These are phyloP conservation scores for Scolopax rusticola DNA, from an alignment of 2,797 vertebrate genomes.

Conservation along the genomic window DNA sequence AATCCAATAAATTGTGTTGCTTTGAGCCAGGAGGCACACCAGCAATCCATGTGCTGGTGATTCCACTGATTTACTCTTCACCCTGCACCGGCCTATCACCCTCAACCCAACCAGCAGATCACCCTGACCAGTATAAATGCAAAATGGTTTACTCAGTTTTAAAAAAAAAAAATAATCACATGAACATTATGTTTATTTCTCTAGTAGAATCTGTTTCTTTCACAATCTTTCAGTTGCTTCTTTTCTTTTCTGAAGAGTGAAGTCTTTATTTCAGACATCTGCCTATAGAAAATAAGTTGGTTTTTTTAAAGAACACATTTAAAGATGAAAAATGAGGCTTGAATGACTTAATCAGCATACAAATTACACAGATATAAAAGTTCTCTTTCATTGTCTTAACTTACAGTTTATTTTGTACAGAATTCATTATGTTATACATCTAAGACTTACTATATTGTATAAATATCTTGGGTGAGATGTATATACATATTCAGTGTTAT, in stretches of 20 bases:
- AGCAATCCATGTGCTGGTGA: background rate
- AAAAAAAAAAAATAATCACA: background rate
- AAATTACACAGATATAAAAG: slow-evolving; percentile 66
- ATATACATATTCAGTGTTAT: slow-evolving; percentile 72
- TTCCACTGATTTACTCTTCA: background rate
- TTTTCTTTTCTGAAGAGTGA: slow-evolving; percentile 61
- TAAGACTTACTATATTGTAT: slow-evolving; percentile 40
- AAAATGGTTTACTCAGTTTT: background rate
- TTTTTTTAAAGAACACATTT: slow-evolving; percentile 43
- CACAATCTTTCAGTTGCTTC: slow-evolving; percentile 69
- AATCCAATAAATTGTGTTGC: too few relatives aligned
- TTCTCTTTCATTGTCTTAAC: slow-evolving; percentile 53
- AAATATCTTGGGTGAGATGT: slow-evolving; percentile 59
- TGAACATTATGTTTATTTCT: slow-evolving; percentile 72
- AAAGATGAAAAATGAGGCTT: slow-evolving; percentile 58
- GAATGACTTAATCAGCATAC: slow-evolving; percentile 62
- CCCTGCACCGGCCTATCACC: background rate
- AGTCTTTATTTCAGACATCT: slow-evolving; percentile 70
- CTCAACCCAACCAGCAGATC: background rate
- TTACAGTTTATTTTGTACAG: slow-evolving; percentile 65
- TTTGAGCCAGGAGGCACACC: background rate
- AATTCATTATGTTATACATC: slow-evolving; percentile 44
- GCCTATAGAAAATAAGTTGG: slow-evolving; percentile 29
- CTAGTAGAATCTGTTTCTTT: slow-evolving; percentile 64
- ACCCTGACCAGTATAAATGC: background rate